Evolutionary conservation across 1,140 invertebrate species (phyloP).

Genomic region (Tetragnatha versicolor): DNA sequence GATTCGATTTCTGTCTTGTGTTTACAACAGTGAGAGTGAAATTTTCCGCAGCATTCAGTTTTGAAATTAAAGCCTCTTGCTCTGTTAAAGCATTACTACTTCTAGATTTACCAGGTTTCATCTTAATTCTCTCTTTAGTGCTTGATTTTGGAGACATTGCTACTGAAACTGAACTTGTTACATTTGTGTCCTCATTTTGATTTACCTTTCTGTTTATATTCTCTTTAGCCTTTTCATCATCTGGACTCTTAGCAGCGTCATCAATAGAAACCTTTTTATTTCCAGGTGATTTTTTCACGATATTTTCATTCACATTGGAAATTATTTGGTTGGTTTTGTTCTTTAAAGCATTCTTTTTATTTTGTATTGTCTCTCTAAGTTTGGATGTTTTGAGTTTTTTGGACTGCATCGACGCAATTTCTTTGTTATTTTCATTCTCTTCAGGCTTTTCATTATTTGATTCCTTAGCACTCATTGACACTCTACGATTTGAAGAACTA

Average conservation of each 20-base stretch:
- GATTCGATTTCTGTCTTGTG: background rate
- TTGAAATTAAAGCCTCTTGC: background rate
- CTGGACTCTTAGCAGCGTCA: too few relatives aligned
- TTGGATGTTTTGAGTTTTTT: background rate
- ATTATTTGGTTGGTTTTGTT: constrained; percentile 40
- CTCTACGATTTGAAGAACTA: background rate
- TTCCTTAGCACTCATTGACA: background rate
- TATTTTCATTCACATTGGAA: background rate
- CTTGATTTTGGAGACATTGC: background rate
- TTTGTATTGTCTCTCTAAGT: background rate
- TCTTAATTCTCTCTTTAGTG: background rate
- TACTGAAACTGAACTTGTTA: background rate
- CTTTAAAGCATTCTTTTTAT: constrained; percentile 9
- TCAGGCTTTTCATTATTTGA: background rate
- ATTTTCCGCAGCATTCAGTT: constrained; percentile 2
- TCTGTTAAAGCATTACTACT: background rate
- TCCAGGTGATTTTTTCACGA: background rate
- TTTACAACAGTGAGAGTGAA: background rate
- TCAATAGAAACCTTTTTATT: background rate
- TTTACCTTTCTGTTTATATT: background rate
- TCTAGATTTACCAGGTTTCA: too few relatives aligned
- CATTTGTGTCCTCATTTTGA: background rate
- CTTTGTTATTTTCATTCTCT: background rate
- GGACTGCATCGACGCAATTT: background rate
- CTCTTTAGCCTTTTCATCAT: background rate